Evolutionary conservation across 1,140 invertebrate genomes (phyloP).

Genomic region (Papilio polytes): DNA sequence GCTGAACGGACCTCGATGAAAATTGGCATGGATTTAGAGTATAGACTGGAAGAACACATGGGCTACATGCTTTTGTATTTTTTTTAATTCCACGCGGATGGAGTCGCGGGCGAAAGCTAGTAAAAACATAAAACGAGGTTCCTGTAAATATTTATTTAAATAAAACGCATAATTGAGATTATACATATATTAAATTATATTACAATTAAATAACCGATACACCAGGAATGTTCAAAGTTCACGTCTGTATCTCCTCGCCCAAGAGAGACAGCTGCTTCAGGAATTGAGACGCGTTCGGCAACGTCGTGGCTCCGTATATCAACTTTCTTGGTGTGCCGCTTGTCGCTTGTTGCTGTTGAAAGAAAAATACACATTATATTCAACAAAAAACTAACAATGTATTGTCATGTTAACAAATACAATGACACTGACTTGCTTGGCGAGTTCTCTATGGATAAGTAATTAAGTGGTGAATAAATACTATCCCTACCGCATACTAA

Average conservation of each 20-base stretch:
- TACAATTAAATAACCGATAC: slow-evolving; percentile 40
- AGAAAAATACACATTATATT: background rate
- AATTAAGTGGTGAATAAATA: too few relatives aligned
- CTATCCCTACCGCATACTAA: too few relatives aligned
- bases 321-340: slow-evolving; percentile 91
- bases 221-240: slow-evolving; percentile 72
- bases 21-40: too few relatives aligned
- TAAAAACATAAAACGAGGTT: background rate
- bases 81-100: too few relatives aligned
- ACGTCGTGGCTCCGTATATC: slow-evolving; percentile 97
- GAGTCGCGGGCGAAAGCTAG: too few relatives aligned
- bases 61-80: too few relatives aligned
- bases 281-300: slow-evolving; percentile 96
- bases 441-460: too few relatives aligned
- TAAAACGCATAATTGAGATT: slow-evolving; percentile 33
- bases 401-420: too few relatives aligned
- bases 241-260: slow-evolving; percentile 87
- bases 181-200: slow-evolving; percentile 44
- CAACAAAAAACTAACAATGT: too few relatives aligned
- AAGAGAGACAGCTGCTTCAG: slow-evolving; percentile 93
- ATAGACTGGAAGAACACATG: too few relatives aligned
- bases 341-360: slow-evolving; percentile 87
- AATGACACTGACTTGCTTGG: too few relatives aligned
- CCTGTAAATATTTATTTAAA: slow-evolving; percentile 14
- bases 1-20: too few relatives aligned